Percentiles rank a stretch among this genome's conserved stretches.
phyloP scores from a whole-genome alignment of 2,797 vertebrate genomes.

The Epinephelus awoara region DNA sequence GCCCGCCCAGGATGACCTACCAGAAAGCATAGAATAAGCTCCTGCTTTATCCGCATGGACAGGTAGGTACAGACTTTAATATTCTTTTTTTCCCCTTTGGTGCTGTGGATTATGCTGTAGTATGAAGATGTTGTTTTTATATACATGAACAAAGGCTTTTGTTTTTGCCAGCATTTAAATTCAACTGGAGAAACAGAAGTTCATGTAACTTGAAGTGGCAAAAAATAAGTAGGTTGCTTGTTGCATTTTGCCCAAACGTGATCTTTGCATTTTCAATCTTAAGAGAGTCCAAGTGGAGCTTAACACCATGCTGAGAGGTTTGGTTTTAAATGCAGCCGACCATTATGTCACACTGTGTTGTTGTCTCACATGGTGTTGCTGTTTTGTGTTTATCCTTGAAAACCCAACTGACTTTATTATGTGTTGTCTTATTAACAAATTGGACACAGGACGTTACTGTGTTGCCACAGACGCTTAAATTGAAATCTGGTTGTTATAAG shows the following conservation, averaged over 20 bases:
- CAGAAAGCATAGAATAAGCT: constrained; percentile 44
- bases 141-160: background rate
- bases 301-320: background rate
- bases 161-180: background rate
- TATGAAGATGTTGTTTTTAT: background rate
- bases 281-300: background rate
- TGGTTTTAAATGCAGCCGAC: background rate
- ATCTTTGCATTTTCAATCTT: too few relatives aligned
- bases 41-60: constrained; percentile 62
- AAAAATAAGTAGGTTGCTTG: constrained; percentile 1
- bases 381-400: background rate
- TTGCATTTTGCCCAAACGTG: background rate
- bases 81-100: background rate
- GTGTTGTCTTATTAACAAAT: background rate
- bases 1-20: constrained; percentile 60
- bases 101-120: constrained; percentile 4
- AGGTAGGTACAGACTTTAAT: constrained; percentile 73
- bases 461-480: background rate
- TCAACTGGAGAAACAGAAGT: background rate
- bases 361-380: background rate
- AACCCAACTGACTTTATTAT: background rate
- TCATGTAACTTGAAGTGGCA: background rate
- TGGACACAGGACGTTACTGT: background rate
- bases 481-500: background rate
- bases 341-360: background rate